Percentiles rank a stretch among this genome's conserved stretches.
These are phyloP conservation scores for Penaeus japonicus DNA, from an alignment of 1,140 invertebrate species.

Conservation along the genomic window DNA sequence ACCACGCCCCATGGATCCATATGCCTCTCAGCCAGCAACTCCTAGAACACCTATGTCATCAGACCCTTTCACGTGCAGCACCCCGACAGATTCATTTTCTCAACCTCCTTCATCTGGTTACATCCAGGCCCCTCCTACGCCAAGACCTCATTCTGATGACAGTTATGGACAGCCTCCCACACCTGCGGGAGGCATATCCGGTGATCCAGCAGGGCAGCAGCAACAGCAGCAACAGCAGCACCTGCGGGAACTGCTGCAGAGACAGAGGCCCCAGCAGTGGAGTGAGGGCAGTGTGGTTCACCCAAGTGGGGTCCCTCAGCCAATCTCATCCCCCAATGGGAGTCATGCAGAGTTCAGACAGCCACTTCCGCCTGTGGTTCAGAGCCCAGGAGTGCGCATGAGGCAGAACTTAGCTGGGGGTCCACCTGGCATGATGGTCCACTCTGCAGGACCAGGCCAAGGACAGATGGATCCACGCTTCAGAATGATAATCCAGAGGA, in stretches of 20 bases:
- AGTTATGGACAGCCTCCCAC: constrained; percentile 30
- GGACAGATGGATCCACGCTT: constrained; percentile 30
- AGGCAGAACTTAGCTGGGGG: constrained; percentile 32
- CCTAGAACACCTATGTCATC: constrained; percentile 29
- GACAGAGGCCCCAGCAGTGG: constrained; percentile 14
- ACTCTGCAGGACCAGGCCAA: constrained; percentile 25
- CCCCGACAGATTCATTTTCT: constrained; percentile 35
- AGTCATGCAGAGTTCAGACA: constrained; percentile 40
- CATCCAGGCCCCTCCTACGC: constrained; percentile 38
- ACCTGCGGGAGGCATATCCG: neutral
- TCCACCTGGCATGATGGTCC: constrained; percentile 23
- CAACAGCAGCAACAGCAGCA: constrained; percentile 11
- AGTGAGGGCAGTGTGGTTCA: constrained; percentile 32
- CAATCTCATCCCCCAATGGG: constrained; percentile 29
- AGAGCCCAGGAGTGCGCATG: constrained; percentile 22
- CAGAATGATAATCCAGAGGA: constrained; percentile 35
- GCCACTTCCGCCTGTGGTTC: constrained; percentile 34
- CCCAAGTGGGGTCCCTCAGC: neutral
- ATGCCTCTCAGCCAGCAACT: constrained; percentile 1
- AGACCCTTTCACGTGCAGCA: constrained; percentile 26
- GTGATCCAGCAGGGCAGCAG: constrained; percentile 39
- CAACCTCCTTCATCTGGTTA: constrained; percentile 35
- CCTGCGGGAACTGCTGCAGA: constrained; percentile 34
- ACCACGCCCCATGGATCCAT: constrained; percentile 38
- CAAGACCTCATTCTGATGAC: constrained; percentile 42